A percentile compares a stretch with the other conserved stretches of the same genome.
These are phyloP conservation scores for Lamproptera curius DNA, from an alignment of 2,888 invertebrate species.

Conservation along the genomic window DNA sequence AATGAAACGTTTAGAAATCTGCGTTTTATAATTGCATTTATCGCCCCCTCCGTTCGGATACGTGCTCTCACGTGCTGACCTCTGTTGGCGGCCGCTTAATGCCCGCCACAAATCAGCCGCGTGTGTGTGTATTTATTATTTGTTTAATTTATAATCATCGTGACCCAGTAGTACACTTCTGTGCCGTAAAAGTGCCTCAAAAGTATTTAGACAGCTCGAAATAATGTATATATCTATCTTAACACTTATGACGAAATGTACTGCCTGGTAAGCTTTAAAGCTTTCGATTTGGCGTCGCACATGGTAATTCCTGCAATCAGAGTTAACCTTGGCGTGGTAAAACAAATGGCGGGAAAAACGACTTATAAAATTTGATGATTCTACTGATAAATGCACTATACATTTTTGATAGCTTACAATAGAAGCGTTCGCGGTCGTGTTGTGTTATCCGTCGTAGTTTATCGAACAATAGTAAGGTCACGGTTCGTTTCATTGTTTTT, in stretches of 20 bases:
- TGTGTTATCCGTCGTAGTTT: conserved; percentile 47
- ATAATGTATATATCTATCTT: conserved; percentile 16
- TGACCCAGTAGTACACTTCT: conserved; percentile 30
- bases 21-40: conserved; percentile 26
- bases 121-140: conserved; percentile 40
- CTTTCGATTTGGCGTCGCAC: background rate
- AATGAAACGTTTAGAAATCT: conserved; percentile 26
- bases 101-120: conserved; percentile 36
- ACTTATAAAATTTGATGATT: background rate
- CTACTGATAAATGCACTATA: background rate
- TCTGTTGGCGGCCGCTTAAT: conserved; percentile 47
- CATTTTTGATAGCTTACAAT: conserved; percentile 9
- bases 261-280: background rate
- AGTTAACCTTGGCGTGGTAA: too few relatives aligned
- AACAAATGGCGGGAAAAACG: too few relatives aligned
- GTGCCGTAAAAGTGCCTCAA: conserved; percentile 24
- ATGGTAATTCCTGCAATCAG: background rate
- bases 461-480: conserved; percentile 60
- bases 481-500: conserved; percentile 60
- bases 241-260: background rate
- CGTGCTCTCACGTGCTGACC: conserved; percentile 44
- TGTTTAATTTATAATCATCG: conserved; percentile 50
- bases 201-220: conserved; percentile 22
- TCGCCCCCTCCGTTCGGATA: conserved; percentile 20
- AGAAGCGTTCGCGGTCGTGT: conserved; percentile 24